Conservation (phyloP, 2,113 vertebrate genomes). For the Anhinga anhinga region DNA sequence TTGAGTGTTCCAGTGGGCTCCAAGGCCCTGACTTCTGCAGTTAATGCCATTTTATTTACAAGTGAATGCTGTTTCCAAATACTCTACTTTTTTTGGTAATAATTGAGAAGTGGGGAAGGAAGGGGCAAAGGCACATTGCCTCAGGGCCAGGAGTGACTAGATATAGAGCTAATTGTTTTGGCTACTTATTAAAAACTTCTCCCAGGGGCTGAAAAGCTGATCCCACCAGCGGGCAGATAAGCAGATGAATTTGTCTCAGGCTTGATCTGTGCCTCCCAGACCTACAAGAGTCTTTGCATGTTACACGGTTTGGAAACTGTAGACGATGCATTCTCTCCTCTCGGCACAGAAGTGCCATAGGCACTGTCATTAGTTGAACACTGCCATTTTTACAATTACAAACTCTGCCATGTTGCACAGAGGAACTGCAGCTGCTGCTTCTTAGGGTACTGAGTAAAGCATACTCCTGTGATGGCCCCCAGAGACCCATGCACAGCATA, state of each 20-base stretch:
- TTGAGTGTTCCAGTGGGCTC: not conserved
- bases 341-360: not conserved
- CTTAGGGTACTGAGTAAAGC: not conserved
- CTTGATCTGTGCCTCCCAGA: slow-evolving; percentile 1
- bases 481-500: not conserved
- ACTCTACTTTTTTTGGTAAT: not conserved
- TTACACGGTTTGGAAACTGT: not conserved
- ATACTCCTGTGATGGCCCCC: not conserved
- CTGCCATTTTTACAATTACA: slow-evolving; percentile 20
- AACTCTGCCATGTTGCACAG: not conserved
- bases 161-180: slow-evolving; percentile 13
- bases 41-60: not conserved
- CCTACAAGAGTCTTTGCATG: not conserved
- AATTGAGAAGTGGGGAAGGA: not conserved
- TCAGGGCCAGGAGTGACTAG: not conserved
- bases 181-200: slow-evolving; percentile 5
- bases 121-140: not conserved
- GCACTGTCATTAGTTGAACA: not conserved
- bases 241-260: slow-evolving; percentile 1
- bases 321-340: not conserved
- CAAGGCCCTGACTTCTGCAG: not conserved
- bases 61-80: not conserved
- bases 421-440: not conserved
- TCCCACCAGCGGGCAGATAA: not conserved
- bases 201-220: not conserved